Evolutionary conservation across 2,113 vertebrate species (phyloP), one percentile per base, ranked within the genome.

Genomic region (Ophiodon elongatus): DNA sequence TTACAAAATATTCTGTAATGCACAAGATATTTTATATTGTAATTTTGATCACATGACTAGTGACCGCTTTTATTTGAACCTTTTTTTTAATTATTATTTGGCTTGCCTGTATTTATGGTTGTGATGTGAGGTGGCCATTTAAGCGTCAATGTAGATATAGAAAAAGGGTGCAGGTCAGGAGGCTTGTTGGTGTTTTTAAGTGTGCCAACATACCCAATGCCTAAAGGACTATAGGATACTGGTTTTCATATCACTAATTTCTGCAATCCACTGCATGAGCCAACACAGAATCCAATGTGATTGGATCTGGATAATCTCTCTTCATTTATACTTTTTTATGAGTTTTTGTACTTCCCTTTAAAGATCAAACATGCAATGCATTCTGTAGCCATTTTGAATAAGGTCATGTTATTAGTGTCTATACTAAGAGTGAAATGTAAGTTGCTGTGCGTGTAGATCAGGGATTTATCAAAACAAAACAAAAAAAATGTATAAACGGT

Each of bases 11-110:
- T 86, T 92, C 84, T 94, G 88, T 92, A 89, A 94, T 94, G 92
- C 93, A 94, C 95, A 95, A 93, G 77, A 93, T 90, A 92, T 95
- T 95, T 94, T 92, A 88, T 92, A 91, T 91, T 93, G 85, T 90
- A 80, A 84, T 86, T 92, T 87, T 87, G 90, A 89, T 89, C 83
- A 94, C 82, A 89, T 59, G 76, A 83, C 59, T 92, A 91, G 91
- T 90, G 84, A 87, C 65, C 4, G 91, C 71, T 91, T 93, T 93
- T 91, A 84, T 90, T 91, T 89, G 71, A 91, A 83, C 89, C 82
- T 86, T 83, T 82, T 85, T 83, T 65, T 54, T 43, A 19, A 21
- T 6, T 52, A 9, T 50, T 68, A 11, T 64, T 92, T 84, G 85
- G 89, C 86, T 93, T 90, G 89, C 91, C 88, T 92, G 91, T 93